A percentile compares a stretch with the other conserved stretches of the same genome.
Evolutionary conservation across 2,113 vertebrate genomes (phyloP).

Genomic region (Propithecus coquereli): DNA sequence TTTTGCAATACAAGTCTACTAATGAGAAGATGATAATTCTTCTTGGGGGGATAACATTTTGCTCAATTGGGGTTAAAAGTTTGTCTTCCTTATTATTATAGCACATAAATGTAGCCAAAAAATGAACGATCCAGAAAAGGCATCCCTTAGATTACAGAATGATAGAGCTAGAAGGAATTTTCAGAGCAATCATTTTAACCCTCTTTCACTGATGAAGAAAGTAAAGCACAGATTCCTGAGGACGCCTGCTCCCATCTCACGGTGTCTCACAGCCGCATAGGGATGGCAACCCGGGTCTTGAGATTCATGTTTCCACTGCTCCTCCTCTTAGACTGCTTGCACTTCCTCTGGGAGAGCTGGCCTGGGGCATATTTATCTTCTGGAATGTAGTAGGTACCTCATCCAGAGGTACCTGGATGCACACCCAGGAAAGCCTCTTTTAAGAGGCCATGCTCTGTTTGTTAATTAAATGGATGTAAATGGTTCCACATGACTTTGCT

Average conservation of each 20-base stretch:
- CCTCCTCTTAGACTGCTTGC: background rate
- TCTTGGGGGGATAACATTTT: background rate
- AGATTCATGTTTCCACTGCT: accelerated
- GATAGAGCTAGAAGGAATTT: background rate
- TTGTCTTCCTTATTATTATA: background rate
- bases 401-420: no score
- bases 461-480: background rate
- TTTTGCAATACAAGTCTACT: background rate
- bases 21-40: background rate
- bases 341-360: background rate
- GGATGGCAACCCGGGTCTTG: background rate
- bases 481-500: background rate
- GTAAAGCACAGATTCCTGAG: background rate
- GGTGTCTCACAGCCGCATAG: background rate
- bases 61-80: background rate
- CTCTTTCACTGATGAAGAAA: background rate
- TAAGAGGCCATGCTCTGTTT: background rate
- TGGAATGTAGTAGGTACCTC: background rate
- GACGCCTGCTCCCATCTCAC: background rate
- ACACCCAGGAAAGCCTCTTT: background rate
- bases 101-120: background rate
- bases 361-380: background rate
- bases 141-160: background rate
- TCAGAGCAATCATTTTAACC: background rate
- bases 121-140: background rate